Conservation (phyloP, 2,888 invertebrate genomes). For the Atrina japonica region DNA sequence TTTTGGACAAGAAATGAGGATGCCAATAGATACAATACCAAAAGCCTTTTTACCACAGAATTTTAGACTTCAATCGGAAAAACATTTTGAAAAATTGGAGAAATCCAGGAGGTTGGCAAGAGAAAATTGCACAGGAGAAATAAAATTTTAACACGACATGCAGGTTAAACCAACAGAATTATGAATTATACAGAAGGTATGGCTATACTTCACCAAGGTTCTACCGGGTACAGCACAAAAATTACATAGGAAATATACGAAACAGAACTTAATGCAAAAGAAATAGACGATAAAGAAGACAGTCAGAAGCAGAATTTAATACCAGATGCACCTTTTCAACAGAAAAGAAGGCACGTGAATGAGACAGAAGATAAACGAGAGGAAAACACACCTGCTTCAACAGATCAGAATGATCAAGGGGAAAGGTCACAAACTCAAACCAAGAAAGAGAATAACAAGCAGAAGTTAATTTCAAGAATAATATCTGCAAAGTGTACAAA, state of each 20-base stretch:
- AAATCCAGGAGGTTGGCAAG: conserved; percentile 12
- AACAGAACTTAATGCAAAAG: too few relatives aligned
- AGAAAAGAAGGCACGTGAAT: too few relatives aligned
- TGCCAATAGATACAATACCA: conserved; percentile 4
- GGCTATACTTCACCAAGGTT: conserved; percentile 13
- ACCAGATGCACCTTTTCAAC: too few relatives aligned
- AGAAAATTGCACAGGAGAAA: conserved; percentile 32
- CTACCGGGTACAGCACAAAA: conserved; percentile 33
- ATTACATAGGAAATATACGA: conserved; percentile 9
- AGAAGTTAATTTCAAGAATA: too few relatives aligned
- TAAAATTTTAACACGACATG: conserved; percentile 27
- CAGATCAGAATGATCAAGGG: too few relatives aligned
- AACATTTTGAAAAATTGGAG: conserved; percentile 11
- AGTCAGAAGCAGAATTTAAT: too few relatives aligned
- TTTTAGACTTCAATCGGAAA: conserved; percentile 6
- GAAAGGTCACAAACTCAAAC: too few relatives aligned
- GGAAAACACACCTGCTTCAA: too few relatives aligned
- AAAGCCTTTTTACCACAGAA: neutral
- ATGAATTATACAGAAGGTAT: conserved; percentile 25
- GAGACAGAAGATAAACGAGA: too few relatives aligned
- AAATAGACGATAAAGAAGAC: too few relatives aligned
- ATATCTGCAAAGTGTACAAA: too few relatives aligned
- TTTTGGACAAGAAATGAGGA: conserved; percentile 21
- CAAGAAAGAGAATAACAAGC: too few relatives aligned
- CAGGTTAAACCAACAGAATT: conserved; percentile 16